A percentile compares a stretch with the other conserved stretches of the same genome.
Evolutionary conservation across 1,140 invertebrate species (phyloP).

Genomic region (Caenorhabditis inopinata): DNA sequence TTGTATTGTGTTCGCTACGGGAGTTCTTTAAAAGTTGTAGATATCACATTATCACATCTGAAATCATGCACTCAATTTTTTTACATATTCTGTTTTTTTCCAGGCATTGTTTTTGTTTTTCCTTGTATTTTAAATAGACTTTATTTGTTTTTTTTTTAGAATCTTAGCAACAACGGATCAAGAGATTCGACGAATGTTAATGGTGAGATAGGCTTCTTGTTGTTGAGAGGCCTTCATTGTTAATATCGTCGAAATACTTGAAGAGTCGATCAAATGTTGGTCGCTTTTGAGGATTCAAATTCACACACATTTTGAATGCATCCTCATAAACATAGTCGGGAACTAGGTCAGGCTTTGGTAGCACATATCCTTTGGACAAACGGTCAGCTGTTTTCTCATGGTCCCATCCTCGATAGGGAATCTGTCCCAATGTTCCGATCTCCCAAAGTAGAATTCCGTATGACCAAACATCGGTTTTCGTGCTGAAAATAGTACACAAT

Average conservation of each 20-base stretch:
- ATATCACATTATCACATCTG: too few species aligned
- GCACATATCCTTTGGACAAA: not conserved
- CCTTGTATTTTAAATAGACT: too few species aligned
- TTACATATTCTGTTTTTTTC: too few species aligned
- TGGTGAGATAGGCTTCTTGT: not conserved
- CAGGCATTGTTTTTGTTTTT: too few species aligned
- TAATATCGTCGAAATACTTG: constrained; percentile 9
- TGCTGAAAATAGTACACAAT: constrained; percentile 83
- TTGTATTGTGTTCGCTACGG: too few species aligned
- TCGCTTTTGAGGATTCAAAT: not conserved
- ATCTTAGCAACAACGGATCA: too few species aligned
- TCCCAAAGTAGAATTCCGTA: constrained; percentile 95
- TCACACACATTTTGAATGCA: not conserved
- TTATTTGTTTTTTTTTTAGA: too few species aligned
- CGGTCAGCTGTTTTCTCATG: not conserved
- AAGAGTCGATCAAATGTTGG: not conserved
- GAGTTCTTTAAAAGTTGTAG: too few species aligned
- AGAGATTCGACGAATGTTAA: not conserved
- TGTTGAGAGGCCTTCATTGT: not conserved
- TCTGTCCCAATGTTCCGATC: constrained; percentile 87
- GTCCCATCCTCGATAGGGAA: constrained; percentile 60
- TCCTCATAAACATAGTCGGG: constrained; percentile 3
- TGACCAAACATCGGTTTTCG: constrained; percentile 95
- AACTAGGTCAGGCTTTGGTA: not conserved
- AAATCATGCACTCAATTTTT: too few species aligned